phyloP scores from a whole-genome alignment of 2,888 invertebrate species.

The Drosophila flavopinicola region DNA sequence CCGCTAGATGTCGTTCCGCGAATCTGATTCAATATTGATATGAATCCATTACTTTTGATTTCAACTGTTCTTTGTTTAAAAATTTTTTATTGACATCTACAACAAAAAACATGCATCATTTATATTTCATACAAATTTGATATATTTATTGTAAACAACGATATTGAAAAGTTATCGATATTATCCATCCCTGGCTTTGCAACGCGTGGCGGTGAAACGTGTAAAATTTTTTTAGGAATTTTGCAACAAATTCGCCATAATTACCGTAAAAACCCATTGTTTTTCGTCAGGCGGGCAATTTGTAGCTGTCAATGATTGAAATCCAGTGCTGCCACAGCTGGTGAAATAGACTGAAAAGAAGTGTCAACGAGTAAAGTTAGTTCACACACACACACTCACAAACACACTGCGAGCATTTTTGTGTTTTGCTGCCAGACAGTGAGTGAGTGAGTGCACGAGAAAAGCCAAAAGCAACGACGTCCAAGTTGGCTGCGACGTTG shows the following conservation, averaged over 20 bases:
- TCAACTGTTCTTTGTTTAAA: not conserved
- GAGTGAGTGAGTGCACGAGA: slow-evolving; percentile 30
- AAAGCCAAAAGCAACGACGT: slow-evolving; percentile 34
- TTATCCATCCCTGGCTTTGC: slow-evolving; percentile 53
- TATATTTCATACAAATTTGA: not conserved
- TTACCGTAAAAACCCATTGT: slow-evolving; percentile 34
- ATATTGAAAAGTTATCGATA: slow-evolving; percentile 35
- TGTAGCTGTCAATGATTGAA: slow-evolving; percentile 10
- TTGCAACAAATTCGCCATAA: slow-evolving; percentile 50
- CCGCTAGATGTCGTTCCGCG: no score
- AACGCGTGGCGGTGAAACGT: slow-evolving; percentile 76
- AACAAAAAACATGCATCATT: not conserved
- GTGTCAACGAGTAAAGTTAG: slow-evolving; percentile 37
- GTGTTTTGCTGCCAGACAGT: slow-evolving; percentile 56
- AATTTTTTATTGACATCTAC: not conserved
- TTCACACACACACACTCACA: slow-evolving; percentile 35
- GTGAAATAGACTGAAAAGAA: slow-evolving; percentile 27
- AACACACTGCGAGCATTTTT: slow-evolving; percentile 6
- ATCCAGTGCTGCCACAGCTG: slow-evolving; percentile 14
- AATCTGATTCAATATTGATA: no score
- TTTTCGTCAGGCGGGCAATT: slow-evolving; percentile 19
- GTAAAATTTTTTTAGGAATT: slow-evolving; percentile 57
- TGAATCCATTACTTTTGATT: no score
- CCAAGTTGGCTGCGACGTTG: slow-evolving; percentile 46
- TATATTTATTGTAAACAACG: slow-evolving; percentile 4